A percentile compares a stretch with the other conserved stretches of the same genome.
These are phyloP conservation scores for Pagetopsis macropterus DNA, from an alignment of 2,797 vertebrate genomes.

Conservation along the genomic window DNA sequence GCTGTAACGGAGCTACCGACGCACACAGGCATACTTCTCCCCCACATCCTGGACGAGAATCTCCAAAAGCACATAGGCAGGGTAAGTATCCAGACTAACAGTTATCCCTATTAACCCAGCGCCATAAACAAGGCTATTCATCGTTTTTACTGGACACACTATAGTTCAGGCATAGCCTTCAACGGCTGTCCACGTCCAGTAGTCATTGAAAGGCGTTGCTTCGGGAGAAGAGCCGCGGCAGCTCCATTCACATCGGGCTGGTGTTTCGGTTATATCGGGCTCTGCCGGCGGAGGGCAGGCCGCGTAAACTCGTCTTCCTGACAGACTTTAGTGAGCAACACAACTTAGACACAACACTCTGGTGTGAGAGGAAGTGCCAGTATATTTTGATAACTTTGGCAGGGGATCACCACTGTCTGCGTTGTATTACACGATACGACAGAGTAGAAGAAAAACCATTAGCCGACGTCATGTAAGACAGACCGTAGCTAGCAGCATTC, in stretches of 20 bases:
- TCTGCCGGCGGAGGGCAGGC: slow-evolving; percentile 65
- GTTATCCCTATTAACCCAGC: slow-evolving; percentile 39
- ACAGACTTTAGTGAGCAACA: slow-evolving; percentile 3
- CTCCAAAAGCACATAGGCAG: slow-evolving; percentile 63
- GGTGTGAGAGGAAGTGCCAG: neutral
- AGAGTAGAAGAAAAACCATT: neutral
- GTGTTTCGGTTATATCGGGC: slow-evolving; percentile 30
- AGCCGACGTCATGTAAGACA: slow-evolving; percentile 7
- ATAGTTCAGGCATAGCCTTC: neutral
- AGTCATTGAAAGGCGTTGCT: neutral
- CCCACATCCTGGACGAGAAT: slow-evolving; percentile 66
- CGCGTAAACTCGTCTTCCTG: slow-evolving; percentile 39
- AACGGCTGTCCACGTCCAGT: neutral
- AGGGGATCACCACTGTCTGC: neutral
- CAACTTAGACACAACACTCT: slow-evolving; percentile 8
- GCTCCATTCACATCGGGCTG: slow-evolving; percentile 5
- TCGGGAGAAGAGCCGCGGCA: slow-evolving; percentile 8
- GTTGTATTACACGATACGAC: neutral
- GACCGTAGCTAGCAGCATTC: slow-evolving; percentile 9
- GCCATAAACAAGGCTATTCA: slow-evolving; percentile 32
- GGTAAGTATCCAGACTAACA: slow-evolving; percentile 67
- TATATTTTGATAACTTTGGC: neutral
- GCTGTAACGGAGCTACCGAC: slow-evolving; percentile 41
- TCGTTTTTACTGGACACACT: neutral
- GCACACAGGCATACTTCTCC: slow-evolving; percentile 55